Conservation (phyloP, 2,113 vertebrate species). For the Coryphaenoides rupestris region DNA sequence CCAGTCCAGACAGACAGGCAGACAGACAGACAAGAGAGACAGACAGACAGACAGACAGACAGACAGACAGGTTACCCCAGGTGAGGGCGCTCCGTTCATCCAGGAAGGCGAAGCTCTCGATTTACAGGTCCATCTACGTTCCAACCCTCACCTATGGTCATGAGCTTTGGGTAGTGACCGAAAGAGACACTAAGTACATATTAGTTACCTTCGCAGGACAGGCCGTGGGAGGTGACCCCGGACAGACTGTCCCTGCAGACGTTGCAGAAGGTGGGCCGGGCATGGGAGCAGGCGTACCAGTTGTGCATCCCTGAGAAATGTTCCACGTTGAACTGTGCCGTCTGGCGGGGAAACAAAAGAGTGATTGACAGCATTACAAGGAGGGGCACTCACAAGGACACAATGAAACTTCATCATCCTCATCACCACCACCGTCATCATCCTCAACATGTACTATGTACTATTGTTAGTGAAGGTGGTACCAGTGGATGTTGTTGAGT, state of each 20-base stretch:
- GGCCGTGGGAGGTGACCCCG: constrained; percentile 96
- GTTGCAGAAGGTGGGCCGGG: constrained; percentile 96
- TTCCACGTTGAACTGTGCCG: constrained; percentile 99
- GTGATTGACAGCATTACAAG: constrained; percentile 73
- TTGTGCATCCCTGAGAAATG: constrained; percentile 99
- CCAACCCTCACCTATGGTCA: too few species aligned
- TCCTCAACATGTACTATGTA: background rate
- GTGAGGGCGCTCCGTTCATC: too few species aligned
- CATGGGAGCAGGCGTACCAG: constrained; percentile 99
- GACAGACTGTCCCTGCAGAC: constrained; percentile 96
- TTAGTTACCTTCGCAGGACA: constrained; percentile 98
- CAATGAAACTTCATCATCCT: background rate
- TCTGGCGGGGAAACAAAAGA: constrained; percentile 83
- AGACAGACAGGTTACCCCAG: constrained; percentile 79
- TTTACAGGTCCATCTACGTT: too few species aligned
- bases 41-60: too few species aligned
- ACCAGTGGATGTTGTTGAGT: too few species aligned
- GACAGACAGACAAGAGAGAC: too few species aligned
- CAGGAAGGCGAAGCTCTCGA: too few species aligned
- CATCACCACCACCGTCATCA: constrained; percentile 14
- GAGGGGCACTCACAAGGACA: constrained; percentile 42
- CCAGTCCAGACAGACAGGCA: too few species aligned
- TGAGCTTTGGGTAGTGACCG: too few species aligned
- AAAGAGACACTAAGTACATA: too few species aligned
- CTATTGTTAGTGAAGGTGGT: too few species aligned